phyloP scores from a whole-genome alignment of 2,888 invertebrate species.

The Acanthacorydalis orientalis region DNA sequence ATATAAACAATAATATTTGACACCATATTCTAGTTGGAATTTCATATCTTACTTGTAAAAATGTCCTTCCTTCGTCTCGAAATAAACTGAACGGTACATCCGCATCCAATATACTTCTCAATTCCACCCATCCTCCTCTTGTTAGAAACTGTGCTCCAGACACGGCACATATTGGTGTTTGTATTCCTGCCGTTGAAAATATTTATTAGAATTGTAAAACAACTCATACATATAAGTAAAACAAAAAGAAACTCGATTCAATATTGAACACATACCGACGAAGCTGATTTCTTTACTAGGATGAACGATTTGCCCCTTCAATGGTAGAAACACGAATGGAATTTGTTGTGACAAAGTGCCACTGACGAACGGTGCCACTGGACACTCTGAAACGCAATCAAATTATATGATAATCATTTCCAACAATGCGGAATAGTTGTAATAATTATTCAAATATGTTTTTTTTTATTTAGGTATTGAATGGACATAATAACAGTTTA shows the following conservation, averaged over 20 bases:
- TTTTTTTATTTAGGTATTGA: background rate
- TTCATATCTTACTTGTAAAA: constrained; percentile 44
- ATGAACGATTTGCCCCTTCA: constrained; percentile 75
- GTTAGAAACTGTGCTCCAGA: constrained; percentile 72
- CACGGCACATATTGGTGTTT: constrained; percentile 69
- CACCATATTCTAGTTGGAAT: too few species aligned
- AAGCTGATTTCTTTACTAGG: constrained; percentile 75
- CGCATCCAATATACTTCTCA: constrained; percentile 56
- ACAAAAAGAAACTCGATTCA: background rate
- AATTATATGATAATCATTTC: background rate
- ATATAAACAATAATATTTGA: too few species aligned
- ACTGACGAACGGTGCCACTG: constrained; percentile 61
- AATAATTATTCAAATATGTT: background rate
- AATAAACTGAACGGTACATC: constrained; percentile 70
- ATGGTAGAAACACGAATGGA: constrained; percentile 71
- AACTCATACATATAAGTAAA: constrained; percentile 9
- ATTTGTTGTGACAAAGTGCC: constrained; percentile 56
- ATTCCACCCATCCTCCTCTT: constrained; percentile 60
- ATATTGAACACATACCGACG: constrained; percentile 34
- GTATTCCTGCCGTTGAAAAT: constrained; percentile 37
- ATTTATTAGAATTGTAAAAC: background rate
- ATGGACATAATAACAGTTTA: constrained; percentile 1
- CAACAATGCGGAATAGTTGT: background rate
- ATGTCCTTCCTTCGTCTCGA: constrained; percentile 65
- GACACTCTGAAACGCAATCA: constrained; percentile 37